Conservation (phyloP, 2,113 vertebrate species). For the Ivindomyrus marchei region DNA sequence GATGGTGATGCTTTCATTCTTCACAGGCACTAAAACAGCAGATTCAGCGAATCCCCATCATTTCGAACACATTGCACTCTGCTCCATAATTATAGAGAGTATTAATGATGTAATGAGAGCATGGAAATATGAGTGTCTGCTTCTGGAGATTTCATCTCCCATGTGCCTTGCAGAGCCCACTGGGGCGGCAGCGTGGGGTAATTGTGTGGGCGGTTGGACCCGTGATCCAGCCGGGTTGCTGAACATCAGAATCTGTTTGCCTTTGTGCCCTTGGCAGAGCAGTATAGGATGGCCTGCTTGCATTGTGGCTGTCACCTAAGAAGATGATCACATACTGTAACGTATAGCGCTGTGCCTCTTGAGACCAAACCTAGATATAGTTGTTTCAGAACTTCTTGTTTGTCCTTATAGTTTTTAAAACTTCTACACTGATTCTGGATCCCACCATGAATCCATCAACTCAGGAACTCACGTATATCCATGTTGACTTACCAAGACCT, state of each 20-base stretch:
- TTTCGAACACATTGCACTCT: neutral
- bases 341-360: neutral
- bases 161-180: neutral
- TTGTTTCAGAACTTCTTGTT: constrained; percentile 9
- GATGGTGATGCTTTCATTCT: neutral
- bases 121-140: neutral
- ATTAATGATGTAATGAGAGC: constrained; percentile 9
- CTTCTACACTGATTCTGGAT: neutral
- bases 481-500: neutral
- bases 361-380: neutral
- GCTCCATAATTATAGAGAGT: constrained; percentile 7
- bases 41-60: neutral
- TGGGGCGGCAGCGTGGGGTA: neutral
- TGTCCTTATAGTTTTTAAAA: neutral
- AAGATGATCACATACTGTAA: neutral
- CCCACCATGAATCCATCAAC: neutral
- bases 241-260: neutral
- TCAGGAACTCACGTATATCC: neutral
- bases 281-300: neutral
- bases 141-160: neutral
- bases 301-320: neutral
- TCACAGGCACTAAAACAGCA: neutral
- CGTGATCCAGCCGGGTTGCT: neutral
- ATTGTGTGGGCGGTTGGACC: neutral
- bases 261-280: neutral